Percentiles rank a stretch among this genome's conserved stretches.
Conservation (phyloP, 2,888 invertebrate species). For the Dryocosmus kuriphilus region DNA sequence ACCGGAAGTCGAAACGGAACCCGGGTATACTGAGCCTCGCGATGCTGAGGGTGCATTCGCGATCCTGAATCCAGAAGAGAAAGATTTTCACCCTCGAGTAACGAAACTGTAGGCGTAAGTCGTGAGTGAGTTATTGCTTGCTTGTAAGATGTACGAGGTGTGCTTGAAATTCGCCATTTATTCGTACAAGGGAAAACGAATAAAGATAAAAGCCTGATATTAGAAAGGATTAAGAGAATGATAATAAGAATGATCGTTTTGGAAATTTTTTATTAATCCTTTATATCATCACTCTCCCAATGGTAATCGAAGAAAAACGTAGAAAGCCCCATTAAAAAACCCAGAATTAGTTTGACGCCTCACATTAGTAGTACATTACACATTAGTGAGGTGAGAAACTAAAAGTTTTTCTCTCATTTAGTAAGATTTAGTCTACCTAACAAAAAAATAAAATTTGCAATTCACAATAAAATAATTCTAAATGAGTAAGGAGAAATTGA, state of each 20-base stretch:
- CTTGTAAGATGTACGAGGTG: conserved; percentile 9
- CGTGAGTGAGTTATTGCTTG: conserved; percentile 9
- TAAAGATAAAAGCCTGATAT: not conserved
- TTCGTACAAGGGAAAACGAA: not conserved
- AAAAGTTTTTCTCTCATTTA: too few species aligned
- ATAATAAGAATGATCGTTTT: not conserved
- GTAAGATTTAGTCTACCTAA: too few species aligned
- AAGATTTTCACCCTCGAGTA: conserved; percentile 47
- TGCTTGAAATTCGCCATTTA: conserved; percentile 30
- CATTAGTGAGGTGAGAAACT: too few species aligned
- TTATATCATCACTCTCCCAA: too few species aligned
- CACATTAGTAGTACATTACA: too few species aligned
- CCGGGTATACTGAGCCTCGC: conserved; percentile 51
- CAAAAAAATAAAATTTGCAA: too few species aligned
- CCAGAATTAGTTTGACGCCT: too few species aligned
- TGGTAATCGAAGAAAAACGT: too few species aligned
- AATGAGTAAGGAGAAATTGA: too few species aligned
- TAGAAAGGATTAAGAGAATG: not conserved
- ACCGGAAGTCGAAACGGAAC: conserved; percentile 65
- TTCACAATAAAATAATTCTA: too few species aligned
- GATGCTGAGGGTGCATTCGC: conserved; percentile 21
- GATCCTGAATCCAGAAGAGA: conserved; percentile 32
- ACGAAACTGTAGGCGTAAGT: conserved; percentile 9
- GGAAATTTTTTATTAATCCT: too few species aligned
- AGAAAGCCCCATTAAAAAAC: too few species aligned